These are phyloP conservation scores for Bradypodion ventrale DNA, from an alignment of 2,797 vertebrate species.

Conservation along the genomic window DNA sequence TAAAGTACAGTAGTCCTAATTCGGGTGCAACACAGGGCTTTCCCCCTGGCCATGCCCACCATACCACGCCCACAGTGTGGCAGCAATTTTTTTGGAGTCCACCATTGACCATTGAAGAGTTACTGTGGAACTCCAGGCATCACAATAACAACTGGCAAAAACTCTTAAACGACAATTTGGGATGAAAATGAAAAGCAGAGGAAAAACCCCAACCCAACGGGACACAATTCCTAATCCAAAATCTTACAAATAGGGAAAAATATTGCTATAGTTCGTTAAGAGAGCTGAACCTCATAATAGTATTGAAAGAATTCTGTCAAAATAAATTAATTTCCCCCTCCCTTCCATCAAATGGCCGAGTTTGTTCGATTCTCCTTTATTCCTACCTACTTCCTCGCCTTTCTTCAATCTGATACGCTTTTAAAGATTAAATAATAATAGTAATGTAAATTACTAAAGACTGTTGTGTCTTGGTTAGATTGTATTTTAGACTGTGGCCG, in stretches of 20 bases:
- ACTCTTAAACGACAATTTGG: background rate
- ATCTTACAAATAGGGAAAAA: background rate
- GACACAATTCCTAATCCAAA: background rate
- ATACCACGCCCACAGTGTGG: too few relatives aligned
- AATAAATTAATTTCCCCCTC: conserved; percentile 32
- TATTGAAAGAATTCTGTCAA: background rate
- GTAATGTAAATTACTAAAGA: background rate
- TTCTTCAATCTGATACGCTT: conserved; percentile 14
- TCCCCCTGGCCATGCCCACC: too few relatives aligned
- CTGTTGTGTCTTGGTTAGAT: conserved; percentile 4
- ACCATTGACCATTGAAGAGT: too few relatives aligned
- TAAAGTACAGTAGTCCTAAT: too few relatives aligned
- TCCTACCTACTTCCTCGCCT: background rate
- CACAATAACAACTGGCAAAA: background rate
- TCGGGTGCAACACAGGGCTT: too few relatives aligned
- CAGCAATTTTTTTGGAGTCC: too few relatives aligned
- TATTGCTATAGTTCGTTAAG: background rate
- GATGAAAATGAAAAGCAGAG: background rate
- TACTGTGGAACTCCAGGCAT: too few relatives aligned
- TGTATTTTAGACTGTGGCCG: conserved; percentile 5
- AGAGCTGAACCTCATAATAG: conserved; percentile 27
- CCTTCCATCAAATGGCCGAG: background rate
- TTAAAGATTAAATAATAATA: background rate
- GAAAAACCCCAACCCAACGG: background rate
- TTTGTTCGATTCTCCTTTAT: conserved; percentile 5